Evolutionary conservation across 2,797 vertebrate species (phyloP).

Genomic region (Acestrorhynchus altus): DNA sequence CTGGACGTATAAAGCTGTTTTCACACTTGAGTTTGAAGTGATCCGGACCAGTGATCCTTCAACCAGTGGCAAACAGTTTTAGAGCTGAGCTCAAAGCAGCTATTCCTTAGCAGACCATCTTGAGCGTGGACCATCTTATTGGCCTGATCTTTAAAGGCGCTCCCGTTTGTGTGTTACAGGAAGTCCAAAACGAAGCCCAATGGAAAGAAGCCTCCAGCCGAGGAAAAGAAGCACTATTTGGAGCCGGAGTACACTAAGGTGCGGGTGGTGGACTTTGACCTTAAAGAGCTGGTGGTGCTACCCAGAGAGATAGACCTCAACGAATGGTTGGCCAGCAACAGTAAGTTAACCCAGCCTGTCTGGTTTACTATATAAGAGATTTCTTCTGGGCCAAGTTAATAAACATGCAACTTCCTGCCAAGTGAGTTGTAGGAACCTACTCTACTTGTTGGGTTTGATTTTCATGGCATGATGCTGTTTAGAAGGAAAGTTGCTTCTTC

Average conservation of each 20-base stretch:
- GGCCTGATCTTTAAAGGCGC: neutral
- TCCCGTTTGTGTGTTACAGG: slow-evolving; percentile 70
- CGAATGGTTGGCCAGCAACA: slow-evolving; percentile 98
- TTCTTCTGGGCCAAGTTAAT: slow-evolving; percentile 3
- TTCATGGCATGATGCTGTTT: neutral
- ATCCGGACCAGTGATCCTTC: slow-evolving; percentile 11
- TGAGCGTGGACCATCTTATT: neutral
- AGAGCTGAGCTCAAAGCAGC: neutral
- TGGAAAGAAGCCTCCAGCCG: slow-evolving; percentile 91
- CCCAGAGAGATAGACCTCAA: slow-evolving; percentile 98
- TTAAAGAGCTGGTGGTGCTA: slow-evolving; percentile 95
- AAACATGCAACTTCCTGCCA: slow-evolving; percentile 26
- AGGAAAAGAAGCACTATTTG: slow-evolving; percentile 97
- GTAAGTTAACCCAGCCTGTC: slow-evolving; percentile 77
- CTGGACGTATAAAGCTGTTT: slow-evolving; percentile 66
- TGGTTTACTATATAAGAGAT: slow-evolving; percentile 2
- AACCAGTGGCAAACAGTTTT: neutral
- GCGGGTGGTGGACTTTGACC: slow-evolving; percentile 93
- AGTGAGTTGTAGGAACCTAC: neutral
- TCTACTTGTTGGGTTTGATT: slow-evolving; percentile 9
- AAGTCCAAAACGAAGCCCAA: slow-evolving; percentile 99
- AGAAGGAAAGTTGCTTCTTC: neutral
- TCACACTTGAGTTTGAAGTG: slow-evolving; percentile 35
- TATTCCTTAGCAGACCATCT: too few species aligned
- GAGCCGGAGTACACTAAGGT: slow-evolving; percentile 94